phyloP scores from a whole-genome alignment of 2,888 invertebrate genomes.

The Polyommatus iphigenia region DNA sequence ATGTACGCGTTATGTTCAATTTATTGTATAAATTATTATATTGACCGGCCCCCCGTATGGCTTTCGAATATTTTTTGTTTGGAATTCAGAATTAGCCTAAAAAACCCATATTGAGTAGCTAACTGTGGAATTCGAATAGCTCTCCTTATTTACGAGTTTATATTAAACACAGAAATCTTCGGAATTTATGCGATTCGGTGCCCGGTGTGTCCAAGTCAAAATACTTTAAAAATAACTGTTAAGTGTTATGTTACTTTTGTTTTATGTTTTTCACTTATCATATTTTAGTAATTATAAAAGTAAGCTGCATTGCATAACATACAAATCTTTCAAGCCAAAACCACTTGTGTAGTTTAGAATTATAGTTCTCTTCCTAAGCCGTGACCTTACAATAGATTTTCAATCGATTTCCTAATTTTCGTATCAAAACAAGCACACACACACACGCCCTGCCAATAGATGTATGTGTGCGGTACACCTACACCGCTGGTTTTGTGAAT shows the following conservation, averaged over 20 bases:
- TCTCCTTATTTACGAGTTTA: constrained; percentile 27
- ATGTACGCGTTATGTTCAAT: constrained; percentile 22
- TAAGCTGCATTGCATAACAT: too few relatives aligned
- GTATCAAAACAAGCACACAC: background rate
- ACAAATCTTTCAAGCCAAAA: too few relatives aligned
- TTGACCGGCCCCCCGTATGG: constrained; percentile 15
- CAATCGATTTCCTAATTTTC: background rate
- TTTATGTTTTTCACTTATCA: background rate
- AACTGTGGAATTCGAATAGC: constrained; percentile 22
- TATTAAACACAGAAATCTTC: background rate
- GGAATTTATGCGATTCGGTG: constrained; percentile 11
- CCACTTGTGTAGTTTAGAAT: too few relatives aligned
- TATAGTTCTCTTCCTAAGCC: background rate
- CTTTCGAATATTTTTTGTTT: constrained; percentile 20
- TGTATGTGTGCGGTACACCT: constrained; percentile 55
- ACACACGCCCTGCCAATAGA: background rate
- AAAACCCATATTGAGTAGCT: constrained; percentile 4
- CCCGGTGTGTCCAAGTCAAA: background rate
- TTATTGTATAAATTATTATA: constrained; percentile 24
- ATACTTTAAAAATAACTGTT: background rate
- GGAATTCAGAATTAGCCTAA: constrained; percentile 24
- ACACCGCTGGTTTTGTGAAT: constrained; percentile 63
- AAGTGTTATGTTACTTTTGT: constrained; percentile 1
- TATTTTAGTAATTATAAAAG: too few relatives aligned
- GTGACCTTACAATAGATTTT: background rate